phyloP scores from a whole-genome alignment of 1,140 invertebrate genomes.

The Leptinotarsa undecemlineata region DNA sequence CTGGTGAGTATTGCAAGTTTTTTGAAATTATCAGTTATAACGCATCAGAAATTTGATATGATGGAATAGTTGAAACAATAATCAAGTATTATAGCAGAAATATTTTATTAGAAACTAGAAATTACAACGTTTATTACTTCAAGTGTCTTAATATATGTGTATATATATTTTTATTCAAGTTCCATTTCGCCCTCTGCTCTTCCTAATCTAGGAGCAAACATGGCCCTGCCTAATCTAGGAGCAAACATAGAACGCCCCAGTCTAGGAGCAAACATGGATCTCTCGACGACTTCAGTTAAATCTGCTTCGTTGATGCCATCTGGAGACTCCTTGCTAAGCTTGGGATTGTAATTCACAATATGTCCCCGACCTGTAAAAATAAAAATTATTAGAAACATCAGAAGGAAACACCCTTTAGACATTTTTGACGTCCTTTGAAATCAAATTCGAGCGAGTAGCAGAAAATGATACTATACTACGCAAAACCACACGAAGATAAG shows the following conservation, averaged over 20 bases:
- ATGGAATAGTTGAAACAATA: too few species aligned
- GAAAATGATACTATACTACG: too few species aligned
- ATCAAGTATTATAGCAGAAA: neutral
- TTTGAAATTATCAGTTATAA: too few species aligned
- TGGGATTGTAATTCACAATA: constrained; percentile 10
- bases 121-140: neutral
- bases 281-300: constrained; percentile 16
- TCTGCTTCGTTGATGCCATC: constrained; percentile 9
- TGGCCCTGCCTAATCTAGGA: constrained; percentile 4
- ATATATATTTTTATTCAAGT: neutral
- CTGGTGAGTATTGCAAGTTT: too few species aligned
- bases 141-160: neutral
- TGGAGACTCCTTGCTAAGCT: neutral
- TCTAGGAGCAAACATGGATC: constrained; percentile 23
- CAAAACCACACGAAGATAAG: too few species aligned
- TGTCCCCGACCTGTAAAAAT: constrained; percentile 10
- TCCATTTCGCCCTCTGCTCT: constrained; percentile 4
- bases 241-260: constrained; percentile 6
- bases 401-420: neutral
- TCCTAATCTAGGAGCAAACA: neutral
- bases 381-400: neutral
- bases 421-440: too few species aligned
- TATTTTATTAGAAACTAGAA: neutral
- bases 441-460: too few species aligned
- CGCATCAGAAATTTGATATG: too few species aligned